Evolutionary conservation across 2,888 invertebrate genomes (phyloP), one percentile per base, ranked within the genome.

Genomic region (Coecobrya sp.): DNA sequence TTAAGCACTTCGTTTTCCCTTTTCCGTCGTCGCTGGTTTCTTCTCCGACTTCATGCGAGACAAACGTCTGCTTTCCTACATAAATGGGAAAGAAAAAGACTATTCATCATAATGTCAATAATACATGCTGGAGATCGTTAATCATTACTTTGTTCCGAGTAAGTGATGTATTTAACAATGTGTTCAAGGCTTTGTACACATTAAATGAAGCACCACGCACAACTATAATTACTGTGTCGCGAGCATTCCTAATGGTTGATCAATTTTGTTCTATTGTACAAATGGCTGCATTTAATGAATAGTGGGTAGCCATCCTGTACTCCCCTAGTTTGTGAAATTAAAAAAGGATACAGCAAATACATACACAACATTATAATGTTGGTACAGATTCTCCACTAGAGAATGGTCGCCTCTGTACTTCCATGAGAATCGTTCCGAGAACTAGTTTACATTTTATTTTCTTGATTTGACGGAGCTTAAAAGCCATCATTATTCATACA

Each of bases 61-160:
- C 79, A 79, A 81, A 52, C 68, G 79, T 27, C 68, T 81, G 68
- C 42, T 81, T 81, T 59, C 79, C 55, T 76, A 79, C 45, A 82
- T 42, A 55, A 89, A 45, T 62, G 55, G 89, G 36, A 91, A 89
- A 85, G 79, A 79, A 89, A 91, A 81, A 49, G 86, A 59, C 55
- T 81, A 91, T 91, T 91, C 86, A 91, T 91, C 91, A 91, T 91
- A 62, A 68, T 91, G 91, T 86, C 91, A 91, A 91, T 91, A 91
- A 86, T 86, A 36, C 55, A 86, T 27, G 81, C 81, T 79, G 42
- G 13, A 81, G 79, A 79, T 91, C 91, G 91, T 91, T 91, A 86
- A 91, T 91, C 91, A 91, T 86, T 68, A 76, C 49, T 90, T 85
- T 90, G 90, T 90, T 90, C 62, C 59, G 42, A 49, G n/a, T 89